These are phyloP conservation scores for Thamnaconus septentrionalis DNA, from an alignment of 2,113 vertebrate genomes.

Conservation along the genomic window DNA sequence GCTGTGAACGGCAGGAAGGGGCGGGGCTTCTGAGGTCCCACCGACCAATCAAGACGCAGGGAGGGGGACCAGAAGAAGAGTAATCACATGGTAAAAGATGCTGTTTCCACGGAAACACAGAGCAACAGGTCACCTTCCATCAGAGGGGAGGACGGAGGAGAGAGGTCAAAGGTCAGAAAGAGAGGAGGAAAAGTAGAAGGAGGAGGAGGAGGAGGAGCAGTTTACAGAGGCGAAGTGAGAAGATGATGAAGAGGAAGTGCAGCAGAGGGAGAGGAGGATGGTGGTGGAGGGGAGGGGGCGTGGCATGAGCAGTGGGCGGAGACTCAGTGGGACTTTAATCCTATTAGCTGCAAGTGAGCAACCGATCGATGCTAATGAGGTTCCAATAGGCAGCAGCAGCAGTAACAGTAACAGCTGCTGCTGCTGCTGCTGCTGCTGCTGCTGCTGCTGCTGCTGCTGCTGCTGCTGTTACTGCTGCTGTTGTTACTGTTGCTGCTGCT, in stretches of 20 bases:
- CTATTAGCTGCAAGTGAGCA: constrained; percentile 51
- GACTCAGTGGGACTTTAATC: constrained; percentile 43
- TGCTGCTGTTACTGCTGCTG: too few species aligned
- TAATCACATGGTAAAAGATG: neutral
- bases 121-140: neutral
- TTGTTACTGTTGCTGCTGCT: too few species aligned
- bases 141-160: too few species aligned
- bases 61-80: neutral
- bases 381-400: constrained; percentile 35
- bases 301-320: constrained; percentile 12
- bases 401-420: constrained; percentile 77
- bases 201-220: neutral
- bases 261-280: neutral
- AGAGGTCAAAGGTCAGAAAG: constrained; percentile 13
- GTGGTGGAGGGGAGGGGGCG: neutral
- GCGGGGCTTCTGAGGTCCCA: neutral
- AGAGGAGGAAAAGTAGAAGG: neutral
- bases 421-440: too few species aligned
- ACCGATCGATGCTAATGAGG: constrained; percentile 69
- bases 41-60: neutral
- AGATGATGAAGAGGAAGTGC: neutral
- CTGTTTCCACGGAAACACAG: constrained; percentile 15
- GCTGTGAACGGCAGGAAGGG: neutral
- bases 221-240: neutral
- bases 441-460: too few species aligned